Evolutionary conservation across 1,140 invertebrate species (phyloP).

Genomic region (Drosophila ogumai): DNA sequence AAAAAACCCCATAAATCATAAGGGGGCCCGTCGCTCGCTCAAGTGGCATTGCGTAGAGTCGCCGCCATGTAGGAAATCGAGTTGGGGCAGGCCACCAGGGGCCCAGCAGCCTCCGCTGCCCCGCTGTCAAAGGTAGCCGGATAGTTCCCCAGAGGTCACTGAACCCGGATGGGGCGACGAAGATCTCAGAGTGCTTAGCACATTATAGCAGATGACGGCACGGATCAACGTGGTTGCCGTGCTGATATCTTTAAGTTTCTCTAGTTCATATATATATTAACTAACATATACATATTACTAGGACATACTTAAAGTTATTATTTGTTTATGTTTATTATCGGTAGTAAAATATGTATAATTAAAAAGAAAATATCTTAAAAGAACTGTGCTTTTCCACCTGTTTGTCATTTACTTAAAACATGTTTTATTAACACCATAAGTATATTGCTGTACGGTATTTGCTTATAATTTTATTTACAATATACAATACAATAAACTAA

Average conservation of each 20-base stretch:
- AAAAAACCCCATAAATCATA: slow-evolving; percentile 68
- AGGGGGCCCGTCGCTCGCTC: slow-evolving; percentile 20
- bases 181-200: slow-evolving; percentile 12
- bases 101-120: slow-evolving; percentile 45
- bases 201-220: slow-evolving; percentile 1
- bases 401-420: no score
- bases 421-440: no score
- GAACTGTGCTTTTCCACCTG: no score
- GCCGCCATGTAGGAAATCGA: slow-evolving; percentile 68
- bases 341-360: no score
- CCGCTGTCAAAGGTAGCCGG: slow-evolving; percentile 26
- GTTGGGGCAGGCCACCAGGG: slow-evolving; percentile 56
- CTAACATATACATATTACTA: no score
- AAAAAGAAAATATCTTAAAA: background rate
- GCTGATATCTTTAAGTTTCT: background rate
- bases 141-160: slow-evolving; percentile 33
- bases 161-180: slow-evolving; percentile 28
- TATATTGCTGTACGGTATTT: no score
- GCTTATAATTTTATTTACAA: background rate
- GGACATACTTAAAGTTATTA: background rate
- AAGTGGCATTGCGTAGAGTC: slow-evolving; percentile 10
- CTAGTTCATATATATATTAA: no score
- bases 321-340: background rate
- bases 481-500: no score
- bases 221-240: background rate